phyloP scores from a whole-genome alignment of 1,140 invertebrate genomes.

The Meloidogyne floridensis region DNA sequence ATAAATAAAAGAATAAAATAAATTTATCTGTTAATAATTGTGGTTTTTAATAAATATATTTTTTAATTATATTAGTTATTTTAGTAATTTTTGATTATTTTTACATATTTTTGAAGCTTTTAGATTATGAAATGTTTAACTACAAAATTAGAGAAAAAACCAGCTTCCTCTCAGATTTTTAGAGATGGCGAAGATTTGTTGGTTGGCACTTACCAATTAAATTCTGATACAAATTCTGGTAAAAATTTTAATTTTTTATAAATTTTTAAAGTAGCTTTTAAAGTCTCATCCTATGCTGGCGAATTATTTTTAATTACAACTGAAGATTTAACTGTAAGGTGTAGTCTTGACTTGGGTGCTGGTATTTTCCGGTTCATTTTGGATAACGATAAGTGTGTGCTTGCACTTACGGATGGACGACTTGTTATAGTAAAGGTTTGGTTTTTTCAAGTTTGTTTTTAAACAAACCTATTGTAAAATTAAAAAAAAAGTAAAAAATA shows the following conservation, averaged over 20 bases:
- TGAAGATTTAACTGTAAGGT: not conserved
- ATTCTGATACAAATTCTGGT: not conserved
- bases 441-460: not conserved
- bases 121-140: not conserved
- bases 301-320: not conserved
- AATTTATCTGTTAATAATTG: too few relatives aligned
- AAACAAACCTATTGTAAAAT: too few relatives aligned
- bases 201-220: not conserved
- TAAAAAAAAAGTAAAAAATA: too few relatives aligned
- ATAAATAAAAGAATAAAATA: too few relatives aligned
- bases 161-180: slow-evolving; percentile 4
- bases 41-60: too few relatives aligned
- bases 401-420: not conserved
- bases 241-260: not conserved
- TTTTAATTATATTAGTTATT: too few relatives aligned
- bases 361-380: not conserved
- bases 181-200: not conserved
- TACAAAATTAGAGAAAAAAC: not conserved
- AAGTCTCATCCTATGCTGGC: not conserved
- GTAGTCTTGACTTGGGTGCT: not conserved
- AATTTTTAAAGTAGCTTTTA: not conserved
- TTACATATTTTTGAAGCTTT: not conserved
- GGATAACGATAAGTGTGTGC: not conserved
- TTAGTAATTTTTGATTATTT: not conserved
- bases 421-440: not conserved